Percentiles rank a stretch among this genome's conserved stretches.
Conservation (phyloP, 2,888 invertebrate species). For the Mycalesis mineus region DNA sequence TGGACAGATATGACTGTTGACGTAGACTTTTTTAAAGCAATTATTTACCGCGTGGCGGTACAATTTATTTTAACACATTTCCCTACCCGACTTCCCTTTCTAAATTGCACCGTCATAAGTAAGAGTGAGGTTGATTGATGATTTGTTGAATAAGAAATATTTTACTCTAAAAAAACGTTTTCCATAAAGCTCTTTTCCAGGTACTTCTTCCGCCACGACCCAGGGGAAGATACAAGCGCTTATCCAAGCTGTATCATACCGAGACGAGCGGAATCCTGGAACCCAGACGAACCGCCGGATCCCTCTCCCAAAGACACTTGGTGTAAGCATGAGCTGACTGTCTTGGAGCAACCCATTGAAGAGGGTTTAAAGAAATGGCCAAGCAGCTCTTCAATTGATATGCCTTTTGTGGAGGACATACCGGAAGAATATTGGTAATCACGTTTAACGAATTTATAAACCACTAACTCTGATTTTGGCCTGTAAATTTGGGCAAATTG, state of each 20-base stretch:
- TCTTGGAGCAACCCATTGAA: conserved; percentile 46
- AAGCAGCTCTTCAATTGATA: conserved; percentile 47
- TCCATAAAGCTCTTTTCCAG: conserved; percentile 30
- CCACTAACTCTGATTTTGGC: too few species aligned
- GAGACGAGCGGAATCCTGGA: conserved; percentile 60
- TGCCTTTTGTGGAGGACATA: conserved; percentile 53
- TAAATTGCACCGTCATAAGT: too few species aligned
- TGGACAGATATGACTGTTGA: too few species aligned
- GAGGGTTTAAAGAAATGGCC: conserved; percentile 39
- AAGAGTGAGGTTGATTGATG: too few species aligned
- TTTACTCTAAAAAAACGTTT: too few species aligned
- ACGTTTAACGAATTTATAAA: too few species aligned
- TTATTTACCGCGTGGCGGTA: too few species aligned
- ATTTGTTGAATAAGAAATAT: too few species aligned
- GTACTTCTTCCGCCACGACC: conserved; percentile 69
- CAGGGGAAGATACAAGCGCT: conserved; percentile 63
- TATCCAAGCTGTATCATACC: conserved; percentile 62
- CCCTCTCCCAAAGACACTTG: conserved; percentile 63
- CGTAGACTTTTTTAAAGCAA: too few species aligned
- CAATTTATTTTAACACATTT: too few species aligned
- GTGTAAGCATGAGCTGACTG: conserved; percentile 47
- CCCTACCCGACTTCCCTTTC: too few species aligned
- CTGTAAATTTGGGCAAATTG: too few species aligned
- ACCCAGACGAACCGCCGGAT: conserved; percentile 53
- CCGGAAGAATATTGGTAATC: conserved; percentile 55